These are phyloP conservation scores for Psilanteris sp. DNA, from an alignment of 1,140 invertebrate genomes.

Conservation along the genomic window DNA sequence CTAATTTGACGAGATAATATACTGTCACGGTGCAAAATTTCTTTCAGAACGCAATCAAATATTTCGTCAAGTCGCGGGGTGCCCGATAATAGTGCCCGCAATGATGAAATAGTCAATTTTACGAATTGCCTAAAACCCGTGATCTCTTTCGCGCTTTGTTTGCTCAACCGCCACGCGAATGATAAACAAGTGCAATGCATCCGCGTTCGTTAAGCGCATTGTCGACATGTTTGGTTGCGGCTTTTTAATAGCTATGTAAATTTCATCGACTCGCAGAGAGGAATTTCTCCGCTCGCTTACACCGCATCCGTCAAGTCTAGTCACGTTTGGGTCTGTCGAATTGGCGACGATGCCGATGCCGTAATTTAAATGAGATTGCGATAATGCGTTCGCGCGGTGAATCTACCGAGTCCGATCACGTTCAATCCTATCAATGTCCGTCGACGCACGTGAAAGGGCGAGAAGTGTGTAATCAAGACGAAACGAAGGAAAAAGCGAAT, in stretches of 20 bases:
- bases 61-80: too few relatives aligned
- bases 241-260: constrained; percentile 61
- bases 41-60: too few relatives aligned
- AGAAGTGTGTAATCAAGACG: constrained; percentile 54
- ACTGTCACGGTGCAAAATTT: too few relatives aligned
- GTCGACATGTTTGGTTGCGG: constrained; percentile 41
- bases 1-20: too few relatives aligned
- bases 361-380: constrained; percentile 70
- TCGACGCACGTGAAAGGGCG: constrained; percentile 39
- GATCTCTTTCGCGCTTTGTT: too few relatives aligned
- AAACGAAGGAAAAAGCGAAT: constrained; percentile 38
- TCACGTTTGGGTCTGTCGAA: constrained; percentile 66
- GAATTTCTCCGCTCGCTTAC: constrained; percentile 53
- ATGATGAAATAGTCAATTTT: too few relatives aligned
- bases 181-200: constrained; percentile 24
- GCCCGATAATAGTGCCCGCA: too few relatives aligned
- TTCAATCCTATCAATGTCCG: constrained; percentile 65
- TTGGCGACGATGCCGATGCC: constrained; percentile 61
- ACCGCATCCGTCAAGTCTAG: constrained; percentile 65
- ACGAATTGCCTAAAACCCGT: too few relatives aligned
- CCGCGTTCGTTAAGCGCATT: constrained; percentile 37
- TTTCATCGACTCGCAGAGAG: constrained; percentile 34
- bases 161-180: too few relatives aligned
- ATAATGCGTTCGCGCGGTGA: constrained; percentile 62
- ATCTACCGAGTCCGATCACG: constrained; percentile 65